Evolutionary conservation across 2,888 invertebrate genomes (phyloP), one percentile per base, ranked within the genome.

Genomic region (Liodrosophila aerea): DNA sequence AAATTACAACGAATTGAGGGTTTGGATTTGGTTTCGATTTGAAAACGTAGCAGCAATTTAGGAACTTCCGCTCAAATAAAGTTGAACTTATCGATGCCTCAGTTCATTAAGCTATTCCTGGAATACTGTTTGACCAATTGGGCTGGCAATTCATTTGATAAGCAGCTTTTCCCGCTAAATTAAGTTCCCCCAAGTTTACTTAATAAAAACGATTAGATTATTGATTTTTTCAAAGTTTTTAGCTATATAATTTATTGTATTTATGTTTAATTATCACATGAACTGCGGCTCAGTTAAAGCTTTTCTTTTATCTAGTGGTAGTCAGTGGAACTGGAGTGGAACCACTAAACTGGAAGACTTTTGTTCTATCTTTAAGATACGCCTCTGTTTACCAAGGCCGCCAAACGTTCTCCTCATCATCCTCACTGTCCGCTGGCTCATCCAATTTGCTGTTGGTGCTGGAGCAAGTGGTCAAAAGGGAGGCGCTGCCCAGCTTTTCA

Each of bases 391-490:
- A 89, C 89, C 89, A 89, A 45, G 89, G 89, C 7, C 89, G 87
- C 89, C 89, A 89, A 16, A 89, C 90, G 62, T 87, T 88, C 54
- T 80, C 78, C 62, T 80, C 78, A 60, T 80, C 85, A 7, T 80
- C 78, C 40, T 80, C 78, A 59, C 78, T 80, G 66, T 80, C 78
- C 0, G 59, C 64, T 5, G 4, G 63, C 50, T 52, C 84, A 30
- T 73, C 70, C 61, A 78, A 64, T 57, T 71, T 76, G 43, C 69
- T 80, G 1, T 83, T 71, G 12, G 66, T 65, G 50, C 71, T 66
- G 29, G 84, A 71, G 58, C 83, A 85, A 40, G 87, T 87, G 43
- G 88, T 85, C 11, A 89, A 49, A 1, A 89, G 66, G 0, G 84
- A 73, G 4, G 69, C 59, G 41, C 73, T 66, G 47, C 54, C 68